These are phyloP conservation scores for Stichodactyla mertensii DNA, from an alignment of 64 coral and sea anemone species.

Conservation along the genomic window DNA sequence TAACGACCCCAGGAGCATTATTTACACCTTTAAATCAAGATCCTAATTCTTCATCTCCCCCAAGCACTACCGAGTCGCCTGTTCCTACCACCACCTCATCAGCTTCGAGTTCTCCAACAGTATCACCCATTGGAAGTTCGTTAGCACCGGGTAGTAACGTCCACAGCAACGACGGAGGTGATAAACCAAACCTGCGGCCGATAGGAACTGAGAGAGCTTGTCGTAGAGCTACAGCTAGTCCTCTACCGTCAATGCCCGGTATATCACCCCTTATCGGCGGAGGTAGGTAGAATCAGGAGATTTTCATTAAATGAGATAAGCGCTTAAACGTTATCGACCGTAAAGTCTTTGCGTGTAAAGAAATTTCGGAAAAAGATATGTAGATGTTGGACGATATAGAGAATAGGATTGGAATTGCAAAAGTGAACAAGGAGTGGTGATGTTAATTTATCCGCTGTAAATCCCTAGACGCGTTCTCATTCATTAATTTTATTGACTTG, in stretches of 20 bases:
- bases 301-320: neutral
- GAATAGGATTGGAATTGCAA: too few species aligned
- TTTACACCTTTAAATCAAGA: slow-evolving; percentile 82
- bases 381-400: too few species aligned
- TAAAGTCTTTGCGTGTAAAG: too few species aligned
- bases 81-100: slow-evolving; percentile 75
- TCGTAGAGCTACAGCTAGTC: slow-evolving; percentile 70
- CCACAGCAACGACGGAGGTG: slow-evolving; percentile 25
- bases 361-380: too few species aligned
- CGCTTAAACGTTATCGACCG: neutral
- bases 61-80: slow-evolving; percentile 70
- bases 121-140: slow-evolving; percentile 70
- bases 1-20: slow-evolving; percentile 83
- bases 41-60: slow-evolving; percentile 60
- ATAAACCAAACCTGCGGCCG: slow-evolving; percentile 77
- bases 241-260: slow-evolving; percentile 80
- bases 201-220: slow-evolving; percentile 96
- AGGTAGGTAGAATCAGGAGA: slow-evolving; percentile 22
- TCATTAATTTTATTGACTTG: neutral
- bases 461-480: too few species aligned
- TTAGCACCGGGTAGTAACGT: slow-evolving; percentile 59
- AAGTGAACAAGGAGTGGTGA: too few species aligned
- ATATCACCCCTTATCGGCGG: slow-evolving; percentile 74
- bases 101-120: slow-evolving; percentile 65
- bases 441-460: neutral